Evolutionary conservation across 2,888 invertebrate species (phyloP), one percentile per base, ranked within the genome.

Genomic region (Halictus ligatus): DNA sequence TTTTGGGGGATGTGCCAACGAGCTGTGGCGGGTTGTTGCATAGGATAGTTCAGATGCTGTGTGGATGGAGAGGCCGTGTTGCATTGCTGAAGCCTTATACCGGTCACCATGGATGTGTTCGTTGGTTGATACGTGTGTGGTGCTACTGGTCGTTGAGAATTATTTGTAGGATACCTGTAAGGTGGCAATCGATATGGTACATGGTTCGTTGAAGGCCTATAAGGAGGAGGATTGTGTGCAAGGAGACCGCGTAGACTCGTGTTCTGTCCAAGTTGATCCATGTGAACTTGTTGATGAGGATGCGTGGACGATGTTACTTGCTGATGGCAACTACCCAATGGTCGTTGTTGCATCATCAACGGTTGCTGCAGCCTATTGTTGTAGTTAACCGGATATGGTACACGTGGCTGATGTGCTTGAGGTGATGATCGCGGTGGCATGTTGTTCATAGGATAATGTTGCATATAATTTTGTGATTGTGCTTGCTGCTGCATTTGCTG

Each of bases 1-100:
- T 96, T 96, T 93, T 97, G 97, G 80, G 97, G 98, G 91, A 97
- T 97, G 95, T 98, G 98, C 98, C 98, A 98, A 94, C 97, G 97
- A 25, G 92, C 88, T 29, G 92, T 78, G 46, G 94, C 89, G 13
- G 90, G 91, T 80, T 92, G 93, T 93, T 96, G 95, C 95, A 96
- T 95, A 94, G 95, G 60, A 89, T 93, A 92, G 87, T 92, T 92
- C 50, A 94, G 88, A 75, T 93, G 92, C 76, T 91, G 93, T 2
- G 89, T 60, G 6, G 91, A 88, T 1, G 91, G 89, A 8, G 92
- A 90, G 18, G 83, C 87, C 13, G 92, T 91, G 48, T 91, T 92
- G 46, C 93, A 92, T 69, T 93, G 94, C 50, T 93, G 94, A 73
- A 94, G 91, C 12, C 94, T 91, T 64, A 94, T 92, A 13, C 92